Base-by-base conservation (phyloP, 2,797 vertebrate species). In the Hypotaenidia philippensis region DNA sequence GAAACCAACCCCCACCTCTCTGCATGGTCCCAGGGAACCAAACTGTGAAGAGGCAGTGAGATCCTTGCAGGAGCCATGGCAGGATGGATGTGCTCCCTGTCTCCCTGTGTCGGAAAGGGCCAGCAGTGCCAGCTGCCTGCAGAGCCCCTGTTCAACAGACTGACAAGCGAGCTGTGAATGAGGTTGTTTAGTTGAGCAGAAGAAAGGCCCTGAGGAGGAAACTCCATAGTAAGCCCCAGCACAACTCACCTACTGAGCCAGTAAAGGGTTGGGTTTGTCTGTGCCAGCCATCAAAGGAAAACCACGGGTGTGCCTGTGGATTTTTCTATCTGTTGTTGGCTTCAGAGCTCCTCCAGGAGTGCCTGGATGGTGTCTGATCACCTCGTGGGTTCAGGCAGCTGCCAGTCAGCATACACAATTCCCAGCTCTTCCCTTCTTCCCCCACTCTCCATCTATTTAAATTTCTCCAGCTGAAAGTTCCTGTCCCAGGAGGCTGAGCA, bases 251-350 rank as follows among this genome's bases (percentile, higher is more conserved):
- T 19, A 6, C 1, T 36, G 40, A 77, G 44, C 45, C 57, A 23
- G 25, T 14, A 31, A 4, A 71, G 19, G 20, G 2, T 21, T 21
- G 26, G 36, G 8, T 29, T 8, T 16, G 29, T 31, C 50, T 7
- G 0, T 41, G 52, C 10, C 32, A 53, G 25, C 26, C 29, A 11
- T 7, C 14, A 26, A 36, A 29, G 52, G n/a, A 70, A 36, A 61
- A 25, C 36, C 1, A 10, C 27, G 13, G 36, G 10, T 11, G 36
- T 3, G 13, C 19, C 66, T 34, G 44, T 0, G 2, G 44, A 13
- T 71, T 64, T 78, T 41, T 19, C 19, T 55, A 2, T 38, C 22
- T 10, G 6, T 3, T 19, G 21, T 21, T 34, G 63, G 49, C 53
- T 63, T 63, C 63, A 53, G 59, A 83, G 26, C 40, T 56, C 29